Evolutionary conservation across 2,888 invertebrate genomes (phyloP).

Genomic region (Vandiemenella viatica): DNA sequence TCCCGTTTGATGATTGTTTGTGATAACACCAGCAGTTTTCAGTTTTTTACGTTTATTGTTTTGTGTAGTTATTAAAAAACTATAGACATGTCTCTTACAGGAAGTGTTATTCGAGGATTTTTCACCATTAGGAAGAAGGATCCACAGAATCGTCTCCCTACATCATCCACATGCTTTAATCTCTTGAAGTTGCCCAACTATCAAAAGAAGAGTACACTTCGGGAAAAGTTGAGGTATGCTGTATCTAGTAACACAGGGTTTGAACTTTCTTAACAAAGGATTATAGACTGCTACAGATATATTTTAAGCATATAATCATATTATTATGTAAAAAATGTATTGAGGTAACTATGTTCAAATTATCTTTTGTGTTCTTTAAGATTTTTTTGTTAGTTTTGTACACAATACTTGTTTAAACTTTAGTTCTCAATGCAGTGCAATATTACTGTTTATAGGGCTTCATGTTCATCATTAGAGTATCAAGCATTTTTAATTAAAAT

Average conservation of each 20-base stretch:
- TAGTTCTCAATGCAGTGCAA: too few species aligned
- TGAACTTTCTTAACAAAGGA: constrained; percentile 69
- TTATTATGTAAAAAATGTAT: neutral
- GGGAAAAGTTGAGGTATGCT: constrained; percentile 93
- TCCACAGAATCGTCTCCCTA: constrained; percentile 87
- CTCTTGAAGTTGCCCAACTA: constrained; percentile 95
- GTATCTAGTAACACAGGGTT: constrained; percentile 97
- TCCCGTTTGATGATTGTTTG: too few species aligned
- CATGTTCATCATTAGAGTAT: too few species aligned
- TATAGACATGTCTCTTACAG: constrained; percentile 35
- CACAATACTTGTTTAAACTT: too few species aligned
- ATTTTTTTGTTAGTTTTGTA: too few species aligned
- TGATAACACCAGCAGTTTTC: too few species aligned
- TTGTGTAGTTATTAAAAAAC: neutral
- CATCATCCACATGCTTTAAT: constrained; percentile 98
- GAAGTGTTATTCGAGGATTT: constrained; percentile 93
- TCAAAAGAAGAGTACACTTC: constrained; percentile 83
- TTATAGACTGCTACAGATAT: neutral
- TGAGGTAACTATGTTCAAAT: neutral
- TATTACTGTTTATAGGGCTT: too few species aligned
- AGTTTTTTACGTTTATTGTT: too few species aligned
- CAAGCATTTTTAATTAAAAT: too few species aligned
- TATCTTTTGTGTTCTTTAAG: too few species aligned
- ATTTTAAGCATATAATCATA: neutral
- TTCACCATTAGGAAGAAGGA: constrained; percentile 93